phyloP scores from a whole-genome alignment of 2,797 vertebrate genomes.

The Podarcis lilfordi region DNA sequence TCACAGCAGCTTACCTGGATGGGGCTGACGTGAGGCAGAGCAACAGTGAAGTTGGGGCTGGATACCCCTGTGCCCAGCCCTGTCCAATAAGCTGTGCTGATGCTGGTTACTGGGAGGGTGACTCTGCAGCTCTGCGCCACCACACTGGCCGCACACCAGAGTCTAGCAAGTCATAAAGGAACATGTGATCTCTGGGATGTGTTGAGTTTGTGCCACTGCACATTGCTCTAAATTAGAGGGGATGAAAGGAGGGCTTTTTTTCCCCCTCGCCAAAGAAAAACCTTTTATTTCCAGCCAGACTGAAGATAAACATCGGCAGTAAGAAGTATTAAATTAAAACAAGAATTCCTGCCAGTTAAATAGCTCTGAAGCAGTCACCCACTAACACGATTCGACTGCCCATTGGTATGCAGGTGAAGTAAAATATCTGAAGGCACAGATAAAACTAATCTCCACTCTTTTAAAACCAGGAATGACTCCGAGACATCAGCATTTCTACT shows the following conservation, averaged over 20 bases:
- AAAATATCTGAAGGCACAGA: slow-evolving; percentile 36
- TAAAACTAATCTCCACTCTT: slow-evolving; percentile 35
- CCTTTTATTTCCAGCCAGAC: not conserved
- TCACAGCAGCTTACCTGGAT: too few species aligned
- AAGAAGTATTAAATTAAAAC: slow-evolving; percentile 20
- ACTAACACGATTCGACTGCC: not conserved
- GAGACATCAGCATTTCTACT: slow-evolving; percentile 16
- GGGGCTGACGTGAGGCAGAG: too few species aligned
- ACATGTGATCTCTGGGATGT: not conserved
- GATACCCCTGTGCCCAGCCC: too few species aligned
- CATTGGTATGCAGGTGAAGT: slow-evolving; percentile 29
- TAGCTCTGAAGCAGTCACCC: slow-evolving; percentile 1
- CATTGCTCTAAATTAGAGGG: not conserved
- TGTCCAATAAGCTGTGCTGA: not conserved
- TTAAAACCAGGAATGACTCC: slow-evolving; percentile 19
- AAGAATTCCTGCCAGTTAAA: slow-evolving; percentile 5
- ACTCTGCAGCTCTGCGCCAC: too few species aligned
- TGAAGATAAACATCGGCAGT: slow-evolving; percentile 22
- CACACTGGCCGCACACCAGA: not conserved
- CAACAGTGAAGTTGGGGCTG: too few species aligned
- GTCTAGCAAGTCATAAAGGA: not conserved
- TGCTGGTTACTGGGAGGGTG: not conserved
- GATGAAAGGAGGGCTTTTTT: not conserved
- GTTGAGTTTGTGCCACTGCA: not conserved
- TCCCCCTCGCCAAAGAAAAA: not conserved